Base-by-base conservation (phyloP, 2,113 vertebrate species). In the Eretmochelys imbricata region DNA sequence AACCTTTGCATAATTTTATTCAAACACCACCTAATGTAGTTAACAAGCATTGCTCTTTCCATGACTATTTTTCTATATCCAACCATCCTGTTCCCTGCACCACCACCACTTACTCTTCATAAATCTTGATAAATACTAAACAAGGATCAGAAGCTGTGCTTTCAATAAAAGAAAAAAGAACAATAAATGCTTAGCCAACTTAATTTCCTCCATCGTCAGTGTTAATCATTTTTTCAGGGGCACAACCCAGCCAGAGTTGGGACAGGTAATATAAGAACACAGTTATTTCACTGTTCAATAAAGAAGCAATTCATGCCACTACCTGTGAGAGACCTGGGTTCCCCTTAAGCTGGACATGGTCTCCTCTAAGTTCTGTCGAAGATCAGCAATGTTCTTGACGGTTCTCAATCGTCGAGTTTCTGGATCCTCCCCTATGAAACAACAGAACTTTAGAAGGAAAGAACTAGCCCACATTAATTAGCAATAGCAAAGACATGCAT, bases 311-410 rank as follows among this genome's bases (percentile, higher is more conserved):
- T 6, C 35, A 25, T 2, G 5, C 1, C 19, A 2, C 50, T 94
- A 98, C 98, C 98, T 99, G 98, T 99, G 99, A 79, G 99, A 98
- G 96, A 99, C 98, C 98, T 99, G 99, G 91, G 99, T 99, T 97
- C 99, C 99, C 92, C 99, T 97, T 80, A 99, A 96, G 48, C 99
- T 99, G 90, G 99, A 99, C 99, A 99, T 99, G 12, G 99, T 99
- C 93, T 99, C 99, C 96, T 99, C 99, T 96, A 99, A 92, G 96
- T 99, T 99, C 97, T 99, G 99, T 46, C 99, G 98, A 16, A 99
- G 98, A 82, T 99, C 99, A 1, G 99, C 99, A 0, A 99, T 99
- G 98, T 99, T 99, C 88, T 99, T 99, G 89, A 99, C 99, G 0
- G 99, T 99, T 57, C 99, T 98, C 79, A 99, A 80, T 3, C 99